Conservation (phyloP, 2,888 invertebrate species). For the Caenorhabditis uteleia region DNA sequence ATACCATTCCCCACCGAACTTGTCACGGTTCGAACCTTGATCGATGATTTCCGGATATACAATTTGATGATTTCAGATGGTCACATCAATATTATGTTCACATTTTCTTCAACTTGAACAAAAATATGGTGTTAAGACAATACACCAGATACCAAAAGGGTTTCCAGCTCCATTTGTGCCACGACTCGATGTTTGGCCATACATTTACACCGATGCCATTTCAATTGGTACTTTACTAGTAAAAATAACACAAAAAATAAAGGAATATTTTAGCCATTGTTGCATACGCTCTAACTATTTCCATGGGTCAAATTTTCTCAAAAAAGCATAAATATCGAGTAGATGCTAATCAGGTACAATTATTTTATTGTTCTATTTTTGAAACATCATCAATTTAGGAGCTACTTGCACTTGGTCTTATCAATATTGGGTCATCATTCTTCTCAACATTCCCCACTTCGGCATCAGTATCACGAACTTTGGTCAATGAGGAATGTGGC, state of each 20-base stretch:
- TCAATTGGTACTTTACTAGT: slow-evolving; percentile 62
- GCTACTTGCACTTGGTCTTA: slow-evolving; percentile 69
- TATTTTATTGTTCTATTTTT: too few relatives aligned
- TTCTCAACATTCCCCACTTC: slow-evolving; percentile 65
- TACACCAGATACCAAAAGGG: slow-evolving; percentile 71
- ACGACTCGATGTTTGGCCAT: slow-evolving; percentile 48
- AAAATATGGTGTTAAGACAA: slow-evolving; percentile 69
- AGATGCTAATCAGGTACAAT: slow-evolving; percentile 73
- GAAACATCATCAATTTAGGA: slow-evolving; percentile 36
- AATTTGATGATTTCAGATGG: slow-evolving; percentile 66
- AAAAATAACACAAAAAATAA: neutral
- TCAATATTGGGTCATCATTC: slow-evolving; percentile 77
- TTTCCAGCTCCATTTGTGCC: slow-evolving; percentile 68
- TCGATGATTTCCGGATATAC: neutral
- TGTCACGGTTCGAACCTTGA: slow-evolving; percentile 42
- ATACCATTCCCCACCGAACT: slow-evolving; percentile 59
- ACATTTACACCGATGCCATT: slow-evolving; percentile 73
- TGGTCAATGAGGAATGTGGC: slow-evolving; percentile 52
- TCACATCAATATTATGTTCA: slow-evolving; percentile 64
- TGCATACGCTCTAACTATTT: slow-evolving; percentile 72
- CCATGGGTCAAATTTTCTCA: slow-evolving; percentile 73
- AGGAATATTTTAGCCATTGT: slow-evolving; percentile 70
- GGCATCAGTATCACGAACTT: slow-evolving; percentile 49
- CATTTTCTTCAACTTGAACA: slow-evolving; percentile 66
- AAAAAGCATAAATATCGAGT: slow-evolving; percentile 72